phyloP scores from a whole-genome alignment of 2,113 vertebrate genomes.

The Oreochromis niloticus region DNA sequence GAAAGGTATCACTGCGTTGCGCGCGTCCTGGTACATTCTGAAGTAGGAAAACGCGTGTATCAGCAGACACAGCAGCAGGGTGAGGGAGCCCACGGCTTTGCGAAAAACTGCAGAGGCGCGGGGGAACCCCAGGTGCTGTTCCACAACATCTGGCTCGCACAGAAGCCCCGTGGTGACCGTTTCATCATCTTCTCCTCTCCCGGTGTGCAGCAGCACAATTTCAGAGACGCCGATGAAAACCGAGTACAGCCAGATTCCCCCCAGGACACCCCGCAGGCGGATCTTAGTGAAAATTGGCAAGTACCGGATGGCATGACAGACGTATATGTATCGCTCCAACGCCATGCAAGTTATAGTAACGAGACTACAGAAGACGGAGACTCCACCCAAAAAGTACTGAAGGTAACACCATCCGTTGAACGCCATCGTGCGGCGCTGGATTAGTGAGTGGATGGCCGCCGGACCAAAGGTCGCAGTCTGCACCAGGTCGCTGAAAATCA shows the following conservation, averaged over 20 bases:
- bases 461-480: slow-evolving; percentile 43
- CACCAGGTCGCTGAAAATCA: slow-evolving; percentile 54
- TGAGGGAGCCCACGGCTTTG: background rate
- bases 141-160: slow-evolving; percentile 60
- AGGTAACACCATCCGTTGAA: slow-evolving; percentile 47
- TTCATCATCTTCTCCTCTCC: background rate
- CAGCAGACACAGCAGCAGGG: slow-evolving; percentile 36
- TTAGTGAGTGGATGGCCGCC: slow-evolving; percentile 33
- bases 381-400: slow-evolving; percentile 45
- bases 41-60: slow-evolving; percentile 40
- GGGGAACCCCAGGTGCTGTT: slow-evolving; percentile 55
- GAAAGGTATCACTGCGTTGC: slow-evolving; percentile 51
- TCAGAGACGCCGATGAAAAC: background rate
- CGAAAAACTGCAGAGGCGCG: slow-evolving; percentile 20
- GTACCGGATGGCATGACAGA: slow-evolving; percentile 61
- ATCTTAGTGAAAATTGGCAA: slow-evolving; percentile 30
- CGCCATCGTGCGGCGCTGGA: slow-evolving; percentile 14
- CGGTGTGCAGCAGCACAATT: slow-evolving; percentile 13
- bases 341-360: slow-evolving; percentile 63
- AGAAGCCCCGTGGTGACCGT: slow-evolving; percentile 24
- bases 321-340: slow-evolving; percentile 61
- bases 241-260: slow-evolving; percentile 39
- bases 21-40: slow-evolving; percentile 51
- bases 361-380: slow-evolving; percentile 40
- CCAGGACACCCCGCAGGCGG: slow-evolving; percentile 19